A percentile compares a stretch with the other conserved stretches of the same genome.
phyloP scores from a whole-genome alignment of 1,140 invertebrate species.

The Neomicropteryx cornuta region DNA sequence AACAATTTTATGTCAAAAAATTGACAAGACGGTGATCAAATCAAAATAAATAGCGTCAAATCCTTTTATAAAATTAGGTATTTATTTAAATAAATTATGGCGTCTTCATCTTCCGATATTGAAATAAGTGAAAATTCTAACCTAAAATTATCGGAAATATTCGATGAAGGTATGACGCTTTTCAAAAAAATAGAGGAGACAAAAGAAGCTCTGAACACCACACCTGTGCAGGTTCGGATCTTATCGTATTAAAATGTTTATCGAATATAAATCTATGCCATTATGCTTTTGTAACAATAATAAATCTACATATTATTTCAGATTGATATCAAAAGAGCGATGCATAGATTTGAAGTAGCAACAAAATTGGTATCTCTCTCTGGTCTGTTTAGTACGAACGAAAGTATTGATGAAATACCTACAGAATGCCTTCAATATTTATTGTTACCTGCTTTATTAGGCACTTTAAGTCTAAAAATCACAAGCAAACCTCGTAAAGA shows the following conservation, averaged over 20 bases:
- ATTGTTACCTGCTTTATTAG: slow-evolving; percentile 72
- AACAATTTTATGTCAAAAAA: slow-evolving; percentile 12
- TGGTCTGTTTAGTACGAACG: slow-evolving; percentile 80
- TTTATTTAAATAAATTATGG: not conserved
- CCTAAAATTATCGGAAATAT: slow-evolving; percentile 23
- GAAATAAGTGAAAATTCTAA: slow-evolving; percentile 6
- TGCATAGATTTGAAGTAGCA: slow-evolving; percentile 62
- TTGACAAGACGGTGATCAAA: slow-evolving; percentile 15
- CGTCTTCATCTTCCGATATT: not conserved
- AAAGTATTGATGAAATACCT: slow-evolving; percentile 74
- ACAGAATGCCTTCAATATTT: slow-evolving; percentile 79
- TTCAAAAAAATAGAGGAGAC: slow-evolving; percentile 27
- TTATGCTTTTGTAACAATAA: slow-evolving; percentile 4
- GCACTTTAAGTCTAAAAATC: slow-evolving; percentile 60
- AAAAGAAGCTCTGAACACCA: slow-evolving; percentile 30
- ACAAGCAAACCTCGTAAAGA: slow-evolving; percentile 50
- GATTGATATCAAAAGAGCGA: slow-evolving; percentile 55
- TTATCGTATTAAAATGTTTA: not conserved
- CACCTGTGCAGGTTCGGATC: slow-evolving; percentile 25
- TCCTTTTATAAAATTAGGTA: not conserved
- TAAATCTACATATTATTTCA: slow-evolving; percentile 24
- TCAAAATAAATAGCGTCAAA: slow-evolving; percentile 10
- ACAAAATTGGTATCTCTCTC: slow-evolving; percentile 67
- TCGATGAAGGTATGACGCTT: slow-evolving; percentile 30
- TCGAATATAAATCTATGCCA: not conserved